Conservation (phyloP, 1,140 invertebrate genomes). For the Myzus persicae region DNA sequence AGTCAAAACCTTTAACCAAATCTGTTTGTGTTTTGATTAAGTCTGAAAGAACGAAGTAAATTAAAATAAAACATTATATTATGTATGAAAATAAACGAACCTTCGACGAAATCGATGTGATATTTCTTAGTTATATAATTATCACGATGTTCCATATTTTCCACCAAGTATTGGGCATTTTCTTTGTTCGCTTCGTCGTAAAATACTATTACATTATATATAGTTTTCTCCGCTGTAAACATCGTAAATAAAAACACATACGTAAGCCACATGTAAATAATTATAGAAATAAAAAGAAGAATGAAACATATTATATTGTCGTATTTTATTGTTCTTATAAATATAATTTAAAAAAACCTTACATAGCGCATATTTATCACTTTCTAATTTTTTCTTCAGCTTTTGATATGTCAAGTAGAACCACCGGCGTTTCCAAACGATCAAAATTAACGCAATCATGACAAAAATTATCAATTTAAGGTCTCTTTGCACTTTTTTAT, state of each 20-base stretch:
- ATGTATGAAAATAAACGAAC: neutral
- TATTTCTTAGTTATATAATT: constrained; percentile 24
- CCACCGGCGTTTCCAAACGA: constrained; percentile 44
- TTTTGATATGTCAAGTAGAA: neutral
- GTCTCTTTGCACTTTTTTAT: constrained; percentile 47
- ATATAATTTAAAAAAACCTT: neutral
- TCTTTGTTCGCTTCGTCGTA: constrained; percentile 50
- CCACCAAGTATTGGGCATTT: neutral
- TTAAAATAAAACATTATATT: neutral
- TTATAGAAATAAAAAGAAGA: neutral
- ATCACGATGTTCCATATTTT: constrained; percentile 46
- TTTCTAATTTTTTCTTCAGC: constrained; percentile 36
- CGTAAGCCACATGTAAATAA: neutral
- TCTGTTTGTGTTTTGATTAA: constrained; percentile 29
- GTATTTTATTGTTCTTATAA: neutral
- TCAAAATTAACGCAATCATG: constrained; percentile 40
- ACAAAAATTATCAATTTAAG: constrained; percentile 32
- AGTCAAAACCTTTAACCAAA: constrained; percentile 24
- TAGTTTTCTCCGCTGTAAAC: constrained; percentile 35
- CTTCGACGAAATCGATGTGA: constrained; percentile 19
- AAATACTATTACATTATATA: neutral
- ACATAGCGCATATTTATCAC: constrained; percentile 51
- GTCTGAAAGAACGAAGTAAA: neutral
- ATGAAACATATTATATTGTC: neutral
- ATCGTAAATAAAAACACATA: neutral